phyloP scores from a whole-genome alignment of 2,113 vertebrate species.

The Corythoichthys haematopterus region DNA sequence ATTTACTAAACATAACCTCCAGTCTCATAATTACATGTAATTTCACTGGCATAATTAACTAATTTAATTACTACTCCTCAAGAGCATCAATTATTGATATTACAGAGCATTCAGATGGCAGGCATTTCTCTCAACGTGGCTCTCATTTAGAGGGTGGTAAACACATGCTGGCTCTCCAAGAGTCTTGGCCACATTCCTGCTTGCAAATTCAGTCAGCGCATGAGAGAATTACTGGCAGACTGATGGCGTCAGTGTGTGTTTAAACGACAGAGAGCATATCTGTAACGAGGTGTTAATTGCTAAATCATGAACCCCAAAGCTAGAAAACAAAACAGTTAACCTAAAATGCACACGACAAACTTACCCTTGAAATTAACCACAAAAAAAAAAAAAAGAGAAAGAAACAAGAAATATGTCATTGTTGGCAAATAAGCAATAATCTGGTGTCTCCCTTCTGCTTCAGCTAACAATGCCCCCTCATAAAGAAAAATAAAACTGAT shows the following conservation, averaged over 20 bases:
- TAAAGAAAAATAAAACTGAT: not conserved
- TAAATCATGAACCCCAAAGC: not conserved
- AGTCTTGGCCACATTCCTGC: slow-evolving; percentile 77
- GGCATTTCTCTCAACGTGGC: slow-evolving; percentile 88
- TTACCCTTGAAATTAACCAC: not conserved
- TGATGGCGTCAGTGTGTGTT: slow-evolving; percentile 8
- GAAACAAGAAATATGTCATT: too few species aligned
- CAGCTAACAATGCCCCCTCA: not conserved
- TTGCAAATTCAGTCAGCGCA: slow-evolving; percentile 26
- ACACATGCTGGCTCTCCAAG: slow-evolving; percentile 79
- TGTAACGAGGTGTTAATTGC: slow-evolving; percentile 35
- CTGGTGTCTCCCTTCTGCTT: not conserved
- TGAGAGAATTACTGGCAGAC: slow-evolving; percentile 36
- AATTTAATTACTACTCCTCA: slow-evolving; percentile 99
- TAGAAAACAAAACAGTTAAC: not conserved
- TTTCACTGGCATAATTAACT: slow-evolving; percentile 99
- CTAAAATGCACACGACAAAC: too few species aligned
- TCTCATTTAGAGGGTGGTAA: slow-evolving; percentile 95
- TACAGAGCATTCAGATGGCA: slow-evolving; percentile 98
- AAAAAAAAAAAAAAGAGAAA: too few species aligned
- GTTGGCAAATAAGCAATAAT: not conserved
- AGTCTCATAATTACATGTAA: slow-evolving; percentile 99
- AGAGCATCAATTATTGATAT: slow-evolving; percentile 99
- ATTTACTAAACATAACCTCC: slow-evolving; percentile 99
- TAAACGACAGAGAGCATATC: slow-evolving; percentile 17